phyloP scores from a whole-genome alignment of 2,888 invertebrate genomes.

The Cataglyphis altisquamis region DNA sequence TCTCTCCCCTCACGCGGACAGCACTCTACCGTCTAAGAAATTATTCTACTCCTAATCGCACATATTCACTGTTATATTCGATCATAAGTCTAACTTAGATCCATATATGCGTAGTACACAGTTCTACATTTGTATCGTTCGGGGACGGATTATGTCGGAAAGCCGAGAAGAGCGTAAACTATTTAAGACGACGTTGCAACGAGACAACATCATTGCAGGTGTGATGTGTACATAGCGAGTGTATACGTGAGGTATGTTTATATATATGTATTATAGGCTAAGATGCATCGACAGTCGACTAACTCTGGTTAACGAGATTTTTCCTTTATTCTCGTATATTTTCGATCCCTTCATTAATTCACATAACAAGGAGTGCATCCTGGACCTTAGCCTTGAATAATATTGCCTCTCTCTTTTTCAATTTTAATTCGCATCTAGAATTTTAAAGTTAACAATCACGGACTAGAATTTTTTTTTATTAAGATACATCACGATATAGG shows the following conservation, averaged over 20 bases:
- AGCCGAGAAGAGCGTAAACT: constrained; percentile 73
- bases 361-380: not conserved
- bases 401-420: not conserved
- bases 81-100: constrained; percentile 74
- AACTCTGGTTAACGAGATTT: constrained; percentile 17
- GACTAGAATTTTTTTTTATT: not conserved
- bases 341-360: not conserved
- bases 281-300: constrained; percentile 16
- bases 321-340: not conserved
- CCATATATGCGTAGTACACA: constrained; percentile 74
- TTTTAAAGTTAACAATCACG: not conserved
- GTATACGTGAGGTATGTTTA: constrained; percentile 66
- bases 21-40: constrained; percentile 71
- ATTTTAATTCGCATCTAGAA: not conserved
- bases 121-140: constrained; percentile 75
- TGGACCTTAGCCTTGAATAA: not conserved
- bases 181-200: constrained; percentile 65
- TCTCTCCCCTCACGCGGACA: constrained; percentile 58
- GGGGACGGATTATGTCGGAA: constrained; percentile 81
- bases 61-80: constrained; percentile 76
- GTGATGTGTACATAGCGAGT: constrained; percentile 13
- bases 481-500: not conserved
- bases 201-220: constrained; percentile 52
- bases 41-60: constrained; percentile 75
- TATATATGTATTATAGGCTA: constrained; percentile 26